Evolutionary conservation across 2,888 invertebrate species (phyloP).

Genomic region (Diabrotica balteata): DNA sequence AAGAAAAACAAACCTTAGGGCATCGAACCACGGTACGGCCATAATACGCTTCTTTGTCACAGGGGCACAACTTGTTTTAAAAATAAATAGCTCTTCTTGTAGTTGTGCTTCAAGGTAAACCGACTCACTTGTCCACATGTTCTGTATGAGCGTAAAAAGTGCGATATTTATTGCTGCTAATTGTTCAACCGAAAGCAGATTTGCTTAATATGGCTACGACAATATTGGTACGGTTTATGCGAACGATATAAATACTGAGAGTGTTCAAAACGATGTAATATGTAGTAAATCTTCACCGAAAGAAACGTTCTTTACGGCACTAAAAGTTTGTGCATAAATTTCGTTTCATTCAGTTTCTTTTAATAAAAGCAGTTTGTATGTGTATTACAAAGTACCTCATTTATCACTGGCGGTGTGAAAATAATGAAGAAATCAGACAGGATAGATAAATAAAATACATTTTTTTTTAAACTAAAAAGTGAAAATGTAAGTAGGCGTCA

Average conservation of each 20-base stretch:
- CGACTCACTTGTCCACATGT: constrained; percentile 30
- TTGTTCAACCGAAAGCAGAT: constrained; percentile 23
- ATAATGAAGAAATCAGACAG: too few relatives aligned
- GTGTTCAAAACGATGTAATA: too few relatives aligned
- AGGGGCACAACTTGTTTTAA: constrained; percentile 33
- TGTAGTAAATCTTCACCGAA: too few relatives aligned
- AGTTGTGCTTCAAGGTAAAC: constrained; percentile 26
- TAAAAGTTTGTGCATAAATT: too few relatives aligned
- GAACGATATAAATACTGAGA: neutral
- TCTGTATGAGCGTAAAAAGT: constrained; percentile 20
- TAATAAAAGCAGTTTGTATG: too few relatives aligned
- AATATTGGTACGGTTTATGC: constrained; percentile 17
- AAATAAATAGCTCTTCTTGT: constrained; percentile 28
- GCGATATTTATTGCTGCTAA: constrained; percentile 26
- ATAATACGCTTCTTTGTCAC: constrained; percentile 32
- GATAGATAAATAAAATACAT: too few relatives aligned
- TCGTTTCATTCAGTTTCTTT: too few relatives aligned
- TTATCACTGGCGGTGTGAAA: too few relatives aligned
- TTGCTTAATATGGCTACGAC: constrained; percentile 24
- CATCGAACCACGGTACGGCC: constrained; percentile 26
- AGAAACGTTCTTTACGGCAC: too few relatives aligned
- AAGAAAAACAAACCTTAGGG: constrained; percentile 30
- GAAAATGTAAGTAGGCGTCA: too few relatives aligned
- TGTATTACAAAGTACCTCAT: too few relatives aligned
- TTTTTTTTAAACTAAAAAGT: too few relatives aligned